Base-by-base conservation (phyloP, 1,140 invertebrate species). In the Drosophila pectinifera region DNA sequence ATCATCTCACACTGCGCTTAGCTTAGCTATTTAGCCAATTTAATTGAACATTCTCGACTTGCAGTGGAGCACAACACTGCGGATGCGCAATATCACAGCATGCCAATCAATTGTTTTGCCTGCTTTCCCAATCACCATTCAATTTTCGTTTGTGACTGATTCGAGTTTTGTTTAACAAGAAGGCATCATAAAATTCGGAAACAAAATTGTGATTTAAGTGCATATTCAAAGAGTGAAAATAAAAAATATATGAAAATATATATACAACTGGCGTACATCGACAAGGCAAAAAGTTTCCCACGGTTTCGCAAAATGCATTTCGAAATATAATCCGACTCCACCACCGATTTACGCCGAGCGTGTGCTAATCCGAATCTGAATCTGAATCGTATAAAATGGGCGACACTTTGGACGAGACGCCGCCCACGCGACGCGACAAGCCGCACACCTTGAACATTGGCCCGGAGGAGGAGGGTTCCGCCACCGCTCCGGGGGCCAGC, bases 401-500 rank as follows among this genome's bases (percentile, higher is more conserved):
- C 61, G 84, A 88, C 16, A 90, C 84, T 5, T 51, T 89, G 49
- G 77, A 88, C 22, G 83, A 83, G n/a, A 56, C 76, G 43, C 53
- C 80, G 53, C 86, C 88, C 16, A 34, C 75, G 80, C 90, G 86
- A 10, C 80, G 78, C 56, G 86, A 91, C 62, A 91, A 91, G 28
- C 90, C 90, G 38, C 90, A 91, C 57, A 78, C 54, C 4, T 63
- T 91, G 38, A 73, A 78, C 59, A 88, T 88, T 73, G 73, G 64
- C 13, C 64, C 78, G 42, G 69, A 74, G 63, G 85, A 75, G 56
- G 43, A 54, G 64, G 61, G 41, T 56, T 31, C 67, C 56, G 10
- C 41, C 8, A 55, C 65, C n/a, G 24, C 38, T 0, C 3, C 58
- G n/a, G 22, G 48, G 28, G 31, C 55, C 5, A 2, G 57, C 22